phyloP scores from a whole-genome alignment of 2,888 invertebrate genomes.

The Diadegma fenestrale region DNA sequence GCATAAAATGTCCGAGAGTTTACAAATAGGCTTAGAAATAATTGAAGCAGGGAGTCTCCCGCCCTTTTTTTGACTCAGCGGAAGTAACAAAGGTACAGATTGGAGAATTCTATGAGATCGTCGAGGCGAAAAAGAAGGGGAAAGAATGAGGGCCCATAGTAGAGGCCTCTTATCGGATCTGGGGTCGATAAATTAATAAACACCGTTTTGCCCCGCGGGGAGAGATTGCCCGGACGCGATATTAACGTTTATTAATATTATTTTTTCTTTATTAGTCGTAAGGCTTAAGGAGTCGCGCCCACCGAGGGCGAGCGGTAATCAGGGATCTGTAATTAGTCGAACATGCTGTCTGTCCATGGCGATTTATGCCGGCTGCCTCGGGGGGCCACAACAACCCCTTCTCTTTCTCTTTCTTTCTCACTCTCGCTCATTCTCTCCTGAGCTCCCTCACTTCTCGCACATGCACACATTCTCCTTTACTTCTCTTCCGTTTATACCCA shows the following conservation, averaged over 20 bases:
- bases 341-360: conserved; percentile 82
- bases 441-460: conserved; percentile 22
- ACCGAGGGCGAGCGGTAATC: conserved; percentile 78
- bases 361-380: conserved; percentile 76
- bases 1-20: conserved; percentile 28
- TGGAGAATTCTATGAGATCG: conserved; percentile 43
- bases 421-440: conserved; percentile 17
- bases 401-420: conserved; percentile 43
- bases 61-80: conserved; percentile 37
- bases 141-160: conserved; percentile 36
- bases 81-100: conserved; percentile 37
- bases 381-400: conserved; percentile 62
- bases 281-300: conserved; percentile 76
- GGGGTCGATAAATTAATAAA: conserved; percentile 80
- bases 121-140: conserved; percentile 6
- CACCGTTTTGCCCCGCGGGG: conserved; percentile 75
- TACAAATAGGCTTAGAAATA: conserved; percentile 71
- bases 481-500: conserved; percentile 58
- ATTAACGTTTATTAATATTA: conserved; percentile 83
- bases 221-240: conserved; percentile 77
- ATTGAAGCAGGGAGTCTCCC: conserved; percentile 11
- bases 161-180: conserved; percentile 67
- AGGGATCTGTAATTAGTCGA: conserved; percentile 83
- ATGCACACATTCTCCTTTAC: conserved; percentile 2
- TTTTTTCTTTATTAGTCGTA: conserved; percentile 81